Conservation (phyloP, 2,888 invertebrate species). For the Siphlonurus alternatus region DNA sequence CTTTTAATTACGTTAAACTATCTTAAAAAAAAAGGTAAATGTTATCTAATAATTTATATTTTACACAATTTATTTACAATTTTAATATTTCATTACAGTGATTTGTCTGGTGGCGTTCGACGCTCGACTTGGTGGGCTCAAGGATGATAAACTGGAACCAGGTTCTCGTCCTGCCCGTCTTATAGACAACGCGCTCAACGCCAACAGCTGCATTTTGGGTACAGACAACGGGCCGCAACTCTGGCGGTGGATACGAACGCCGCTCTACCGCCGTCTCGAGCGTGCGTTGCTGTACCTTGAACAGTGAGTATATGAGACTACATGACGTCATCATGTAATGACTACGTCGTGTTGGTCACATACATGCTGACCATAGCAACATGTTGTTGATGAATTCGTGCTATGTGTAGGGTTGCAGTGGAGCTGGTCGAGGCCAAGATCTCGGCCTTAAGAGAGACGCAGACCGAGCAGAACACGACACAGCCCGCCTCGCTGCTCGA, state of each 20-base stretch:
- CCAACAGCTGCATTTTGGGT: constrained; percentile 50
- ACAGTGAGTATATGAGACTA: too few relatives aligned
- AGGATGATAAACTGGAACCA: constrained; percentile 34
- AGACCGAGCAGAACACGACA: background rate
- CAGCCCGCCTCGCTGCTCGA: constrained; percentile 39
- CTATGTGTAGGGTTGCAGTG: constrained; percentile 19
- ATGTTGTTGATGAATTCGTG: too few relatives aligned
- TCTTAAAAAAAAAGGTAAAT: too few relatives aligned
- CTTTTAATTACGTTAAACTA: too few relatives aligned
- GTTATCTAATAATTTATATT: too few relatives aligned
- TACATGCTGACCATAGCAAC: too few relatives aligned
- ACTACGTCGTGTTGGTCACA: too few relatives aligned
- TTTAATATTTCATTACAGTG: constrained; percentile 37
- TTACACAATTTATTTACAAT: too few relatives aligned
- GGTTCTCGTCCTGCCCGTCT: constrained; percentile 47
- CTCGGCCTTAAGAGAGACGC: constrained; percentile 12
- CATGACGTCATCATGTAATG: too few relatives aligned
- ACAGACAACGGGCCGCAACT: constrained; percentile 50
- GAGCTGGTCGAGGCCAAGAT: constrained; percentile 28
- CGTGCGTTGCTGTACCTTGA: constrained; percentile 57
- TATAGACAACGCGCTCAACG: constrained; percentile 52
- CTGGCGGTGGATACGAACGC: constrained; percentile 57
- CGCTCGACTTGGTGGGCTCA: constrained; percentile 48
- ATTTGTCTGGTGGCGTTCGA: constrained; percentile 56
- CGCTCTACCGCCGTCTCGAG: constrained; percentile 47